These are phyloP conservation scores for Torymus auratus DNA, from an alignment of 2,888 invertebrate genomes.

Conservation along the genomic window DNA sequence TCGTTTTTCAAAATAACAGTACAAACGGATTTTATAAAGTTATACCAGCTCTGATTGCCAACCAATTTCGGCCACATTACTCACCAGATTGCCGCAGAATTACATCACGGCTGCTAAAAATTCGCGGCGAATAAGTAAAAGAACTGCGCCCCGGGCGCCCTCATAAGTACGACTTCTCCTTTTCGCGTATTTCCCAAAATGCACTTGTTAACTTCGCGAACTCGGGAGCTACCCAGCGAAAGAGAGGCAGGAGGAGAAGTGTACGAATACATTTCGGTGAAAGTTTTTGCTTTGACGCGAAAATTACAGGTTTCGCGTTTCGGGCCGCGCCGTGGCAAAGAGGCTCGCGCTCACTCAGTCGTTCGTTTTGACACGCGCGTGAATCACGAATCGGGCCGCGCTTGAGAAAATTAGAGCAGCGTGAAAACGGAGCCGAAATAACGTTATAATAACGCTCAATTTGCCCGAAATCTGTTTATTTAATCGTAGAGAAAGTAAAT, in stretches of 20 bases:
- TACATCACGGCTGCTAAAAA: too few species aligned
- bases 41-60: too few species aligned
- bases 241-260: neutral
- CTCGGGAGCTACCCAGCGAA: neutral
- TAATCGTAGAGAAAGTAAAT: slow-evolving; percentile 40
- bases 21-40: too few species aligned
- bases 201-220: neutral
- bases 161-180: neutral
- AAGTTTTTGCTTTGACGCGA: slow-evolving; percentile 53
- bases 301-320: slow-evolving; percentile 50
- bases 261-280: slow-evolving; percentile 50
- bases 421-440: slow-evolving; percentile 31
- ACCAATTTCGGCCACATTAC: too few species aligned
- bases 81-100: too few species aligned
- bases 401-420: slow-evolving; percentile 47
- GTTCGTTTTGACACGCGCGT: slow-evolving; percentile 33
- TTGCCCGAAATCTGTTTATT: slow-evolving; percentile 43
- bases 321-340: neutral
- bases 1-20: too few species aligned
- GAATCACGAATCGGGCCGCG: slow-evolving; percentile 19
- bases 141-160: too few species aligned
- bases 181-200: slow-evolving; percentile 24
- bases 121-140: too few species aligned
- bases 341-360: slow-evolving; percentile 15
- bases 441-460: slow-evolving; percentile 45